These are phyloP conservation scores for Pycnomerus fuliginosus DNA, from an alignment of 2,888 invertebrate genomes.

Conservation along the genomic window DNA sequence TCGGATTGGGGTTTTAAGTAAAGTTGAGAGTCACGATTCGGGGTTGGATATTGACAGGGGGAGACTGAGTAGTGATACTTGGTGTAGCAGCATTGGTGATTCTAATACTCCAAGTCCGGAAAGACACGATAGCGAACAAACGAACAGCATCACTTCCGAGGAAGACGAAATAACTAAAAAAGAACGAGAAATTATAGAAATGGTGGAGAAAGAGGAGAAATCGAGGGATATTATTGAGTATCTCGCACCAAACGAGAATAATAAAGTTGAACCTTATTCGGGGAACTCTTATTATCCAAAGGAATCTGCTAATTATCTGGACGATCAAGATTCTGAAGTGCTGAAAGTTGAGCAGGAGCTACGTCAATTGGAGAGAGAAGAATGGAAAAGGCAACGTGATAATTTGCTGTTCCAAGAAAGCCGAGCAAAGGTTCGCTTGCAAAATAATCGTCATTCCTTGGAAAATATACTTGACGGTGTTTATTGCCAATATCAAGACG, in stretches of 20 bases:
- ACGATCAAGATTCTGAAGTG: conserved; percentile 53
- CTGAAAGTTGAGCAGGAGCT: conserved; percentile 77
- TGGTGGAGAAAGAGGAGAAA: conserved; percentile 64
- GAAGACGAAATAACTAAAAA: conserved; percentile 73
- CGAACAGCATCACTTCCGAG: conserved; percentile 73
- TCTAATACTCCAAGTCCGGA: conserved; percentile 58
- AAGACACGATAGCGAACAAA: conserved; percentile 75
- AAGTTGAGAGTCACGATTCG: conserved; percentile 71
- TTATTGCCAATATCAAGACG: conserved; percentile 33
- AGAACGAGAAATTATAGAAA: conserved; percentile 66
- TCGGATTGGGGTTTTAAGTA: conserved; percentile 41
- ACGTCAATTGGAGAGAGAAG: conserved; percentile 75
- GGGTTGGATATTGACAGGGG: conserved; percentile 69
- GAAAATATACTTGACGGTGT: conserved; percentile 49
- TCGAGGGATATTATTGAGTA: conserved; percentile 53
- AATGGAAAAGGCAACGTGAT: conserved; percentile 71
- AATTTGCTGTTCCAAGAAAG: conserved; percentile 67
- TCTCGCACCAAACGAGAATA: conserved; percentile 16
- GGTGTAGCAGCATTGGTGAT: conserved; percentile 54
- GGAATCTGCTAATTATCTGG: conserved; percentile 39
- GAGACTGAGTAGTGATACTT: conserved; percentile 58
- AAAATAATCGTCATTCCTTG: conserved; percentile 46
- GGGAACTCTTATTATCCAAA: too few species aligned
- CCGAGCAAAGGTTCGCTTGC: conserved; percentile 52
- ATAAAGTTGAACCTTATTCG: conserved; percentile 33